A percentile compares a stretch with the other conserved stretches of the same genome.
phyloP scores from a whole-genome alignment of 2,888 invertebrate species.

The Allacma fusca region DNA sequence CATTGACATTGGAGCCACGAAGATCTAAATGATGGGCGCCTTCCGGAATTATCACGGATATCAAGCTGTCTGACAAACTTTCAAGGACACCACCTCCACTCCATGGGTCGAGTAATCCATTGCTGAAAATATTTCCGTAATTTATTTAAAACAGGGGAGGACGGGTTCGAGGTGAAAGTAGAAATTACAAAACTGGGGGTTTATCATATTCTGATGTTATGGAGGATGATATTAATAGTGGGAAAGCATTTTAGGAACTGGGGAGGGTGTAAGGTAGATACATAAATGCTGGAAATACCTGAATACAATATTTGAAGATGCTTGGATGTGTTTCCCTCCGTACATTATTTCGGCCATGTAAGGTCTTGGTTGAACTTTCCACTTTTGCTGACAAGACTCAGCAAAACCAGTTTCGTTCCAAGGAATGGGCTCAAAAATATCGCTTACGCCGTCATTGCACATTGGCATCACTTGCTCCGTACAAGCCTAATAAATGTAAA shows the following conservation, averaged over 20 bases:
- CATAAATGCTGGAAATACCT: too few species aligned
- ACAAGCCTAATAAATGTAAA: slow-evolving; percentile 73
- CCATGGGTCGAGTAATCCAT: slow-evolving; percentile 89
- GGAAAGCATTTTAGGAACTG: too few species aligned
- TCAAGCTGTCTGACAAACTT: slow-evolving; percentile 72
- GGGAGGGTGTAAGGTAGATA: too few species aligned
- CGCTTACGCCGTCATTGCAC: slow-evolving; percentile 77
- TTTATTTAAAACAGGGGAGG: background rate
- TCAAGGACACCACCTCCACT: slow-evolving; percentile 81
- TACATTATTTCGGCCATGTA: slow-evolving; percentile 77
- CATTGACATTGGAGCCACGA: slow-evolving; percentile 71
- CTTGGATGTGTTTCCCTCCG: slow-evolving; percentile 78
- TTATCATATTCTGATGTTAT: too few species aligned
- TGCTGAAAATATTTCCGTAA: slow-evolving; percentile 68
- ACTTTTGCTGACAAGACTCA: slow-evolving; percentile 75
- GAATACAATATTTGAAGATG: slow-evolving; percentile 71
- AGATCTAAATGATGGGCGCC: slow-evolving; percentile 89
- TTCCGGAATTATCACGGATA: slow-evolving; percentile 78
- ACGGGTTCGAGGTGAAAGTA: background rate
- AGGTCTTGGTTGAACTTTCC: slow-evolving; percentile 73
- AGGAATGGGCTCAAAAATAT: slow-evolving; percentile 80
- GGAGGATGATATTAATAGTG: too few species aligned
- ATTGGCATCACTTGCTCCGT: slow-evolving; percentile 98
- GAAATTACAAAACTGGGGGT: slow-evolving; percentile 29
- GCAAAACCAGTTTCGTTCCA: slow-evolving; percentile 79